phyloP scores from a whole-genome alignment of 23 tunicate genomes.

The Oikopleura dioica region DNA sequence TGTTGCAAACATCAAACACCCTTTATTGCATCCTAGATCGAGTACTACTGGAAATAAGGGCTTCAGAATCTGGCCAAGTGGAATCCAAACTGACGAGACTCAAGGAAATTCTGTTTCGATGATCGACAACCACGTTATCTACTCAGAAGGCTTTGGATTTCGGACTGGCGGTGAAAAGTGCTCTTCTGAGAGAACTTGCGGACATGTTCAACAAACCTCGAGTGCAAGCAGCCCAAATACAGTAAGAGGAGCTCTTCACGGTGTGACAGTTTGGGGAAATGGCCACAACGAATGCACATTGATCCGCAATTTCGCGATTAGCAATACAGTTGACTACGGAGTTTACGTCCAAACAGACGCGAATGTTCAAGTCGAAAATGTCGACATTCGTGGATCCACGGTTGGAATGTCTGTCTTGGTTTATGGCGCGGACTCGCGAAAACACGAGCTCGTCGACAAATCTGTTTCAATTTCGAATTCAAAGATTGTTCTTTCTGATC shows the following conservation, averaged over 20 bases:
- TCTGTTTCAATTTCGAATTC: not conserved
- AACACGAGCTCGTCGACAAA: not conserved
- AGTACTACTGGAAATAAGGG: not conserved
- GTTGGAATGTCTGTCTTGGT: not conserved
- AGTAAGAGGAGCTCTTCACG: not conserved
- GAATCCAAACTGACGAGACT: not conserved
- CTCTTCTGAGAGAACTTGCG: not conserved
- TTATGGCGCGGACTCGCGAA: not conserved
- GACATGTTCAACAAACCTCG: not conserved
- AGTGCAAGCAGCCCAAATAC: too few relatives aligned
- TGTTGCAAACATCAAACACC: not conserved
- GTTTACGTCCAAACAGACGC: not conserved
- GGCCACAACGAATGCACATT: not conserved
- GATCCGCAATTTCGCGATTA: not conserved
- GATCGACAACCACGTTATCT: not conserved
- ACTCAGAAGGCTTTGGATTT: not conserved
- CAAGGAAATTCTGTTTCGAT: too few relatives aligned
- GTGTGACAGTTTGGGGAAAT: constrained; percentile 8
- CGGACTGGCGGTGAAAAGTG: not conserved
- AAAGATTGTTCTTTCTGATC: not conserved
- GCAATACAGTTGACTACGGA: not conserved
- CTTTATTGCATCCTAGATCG: not conserved
- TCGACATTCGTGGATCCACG: not conserved
- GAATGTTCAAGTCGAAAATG: not conserved
- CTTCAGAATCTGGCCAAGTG: constrained; percentile 1